Base-by-base conservation (phyloP, 2,113 vertebrate genomes). In the Chlorodrepanis virens region DNA sequence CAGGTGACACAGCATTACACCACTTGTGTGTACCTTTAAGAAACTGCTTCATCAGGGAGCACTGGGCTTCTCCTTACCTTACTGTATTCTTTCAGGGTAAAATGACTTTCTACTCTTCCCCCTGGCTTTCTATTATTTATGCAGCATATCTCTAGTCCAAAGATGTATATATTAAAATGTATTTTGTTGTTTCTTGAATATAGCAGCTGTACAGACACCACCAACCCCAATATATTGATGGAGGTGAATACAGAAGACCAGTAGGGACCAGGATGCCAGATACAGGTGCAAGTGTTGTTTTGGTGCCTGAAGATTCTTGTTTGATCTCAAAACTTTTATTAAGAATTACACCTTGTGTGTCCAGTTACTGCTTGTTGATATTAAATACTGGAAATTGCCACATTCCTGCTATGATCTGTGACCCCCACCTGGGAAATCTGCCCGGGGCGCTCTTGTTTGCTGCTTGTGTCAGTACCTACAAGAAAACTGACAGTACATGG, bases 201-300 rank as follows among this genome's bases (percentile, higher is more conserved):
- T 2, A 15, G 10, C 0, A 1, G 6, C 25, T 17, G 27, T 45
- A 15, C 20, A 53, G 33, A 13, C 6, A 9, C 8, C 9, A 1
- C 8, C 2, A 12, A 18, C 24, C 50, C 12, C 24, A 24, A 14
- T 8, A 14, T 60, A 14, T 24, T 82, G 65, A 2, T 57, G 28
- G 37, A 69, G 16, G 12, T 65, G 52, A 37, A 4, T 37, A 12
- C 22, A 28, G 56, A 49, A 27, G 6, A 14, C 4, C 67, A 45
- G 17, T 8, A n/a, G 70, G 70, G 33, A 59, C 44, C 29, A 68
- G 15, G 8, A 3, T 6, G 22, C 11, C 39, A 40, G 22, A 19
- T 63, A 16, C 2, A n/a, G 31, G 21, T 16, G 33, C 54, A 42
- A 0, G 19, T 11, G 17, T 49, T 53, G 14, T 20, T 14, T 8